These are phyloP conservation scores for Zingel zingel DNA, from an alignment of 2,113 vertebrate genomes.

Conservation along the genomic window DNA sequence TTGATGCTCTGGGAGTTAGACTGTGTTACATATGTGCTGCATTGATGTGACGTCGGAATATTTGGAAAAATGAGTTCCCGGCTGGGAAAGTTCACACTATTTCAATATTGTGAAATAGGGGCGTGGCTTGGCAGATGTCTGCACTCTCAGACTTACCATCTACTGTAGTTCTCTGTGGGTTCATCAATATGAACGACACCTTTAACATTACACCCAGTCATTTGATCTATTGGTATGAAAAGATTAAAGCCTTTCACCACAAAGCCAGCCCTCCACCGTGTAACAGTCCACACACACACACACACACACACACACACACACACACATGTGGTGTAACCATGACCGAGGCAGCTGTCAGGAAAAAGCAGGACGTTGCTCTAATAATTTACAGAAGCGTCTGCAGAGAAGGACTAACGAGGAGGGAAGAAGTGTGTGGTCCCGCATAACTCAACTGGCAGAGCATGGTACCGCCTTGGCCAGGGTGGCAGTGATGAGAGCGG, in stretches of 20 bases:
- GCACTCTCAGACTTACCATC: too few species aligned
- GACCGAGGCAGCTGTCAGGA: constrained; percentile 37
- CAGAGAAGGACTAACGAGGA: constrained; percentile 43
- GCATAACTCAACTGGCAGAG: constrained; percentile 47
- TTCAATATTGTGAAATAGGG: too few species aligned
- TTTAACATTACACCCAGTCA: too few species aligned
- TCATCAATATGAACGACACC: too few species aligned
- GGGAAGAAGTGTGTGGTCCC: constrained; percentile 69
- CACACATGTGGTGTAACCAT: constrained; percentile 12
- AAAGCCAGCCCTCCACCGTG: not conserved
- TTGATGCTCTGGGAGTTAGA: too few species aligned
- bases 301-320: not conserved
- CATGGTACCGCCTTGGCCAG: constrained; percentile 36
- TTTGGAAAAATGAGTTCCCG: too few species aligned
- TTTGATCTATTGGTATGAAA: too few species aligned
- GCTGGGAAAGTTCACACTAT: too few species aligned
- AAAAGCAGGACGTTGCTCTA: constrained; percentile 19
- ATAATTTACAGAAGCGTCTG: constrained; percentile 49
- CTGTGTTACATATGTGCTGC: too few species aligned
- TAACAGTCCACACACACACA: constrained; percentile 3
- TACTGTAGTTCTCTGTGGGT: too few species aligned
- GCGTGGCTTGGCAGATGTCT: too few species aligned
- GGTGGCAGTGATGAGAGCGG: not conserved
- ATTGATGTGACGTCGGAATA: too few species aligned
- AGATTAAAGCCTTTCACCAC: constrained; percentile 2